Evolutionary conservation across 2,797 vertebrate species (phyloP).

Genomic region (Myripristis jacobus): DNA sequence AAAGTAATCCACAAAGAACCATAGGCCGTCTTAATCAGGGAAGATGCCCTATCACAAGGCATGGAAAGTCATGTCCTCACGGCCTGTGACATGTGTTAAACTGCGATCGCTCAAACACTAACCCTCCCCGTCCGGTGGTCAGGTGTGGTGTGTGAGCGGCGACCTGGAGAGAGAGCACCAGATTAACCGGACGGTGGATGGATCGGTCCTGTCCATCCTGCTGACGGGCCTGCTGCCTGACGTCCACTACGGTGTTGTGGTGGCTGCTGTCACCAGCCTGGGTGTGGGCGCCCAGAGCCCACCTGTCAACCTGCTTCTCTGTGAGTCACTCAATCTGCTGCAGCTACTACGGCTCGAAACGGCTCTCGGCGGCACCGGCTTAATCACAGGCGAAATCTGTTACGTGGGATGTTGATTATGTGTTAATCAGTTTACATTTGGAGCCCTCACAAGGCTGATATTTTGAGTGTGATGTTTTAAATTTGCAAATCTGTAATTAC

Average conservation of each 20-base stretch:
- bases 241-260: slow-evolving; percentile 85
- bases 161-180: slow-evolving; percentile 82
- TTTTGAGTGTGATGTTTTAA: slow-evolving; percentile 14
- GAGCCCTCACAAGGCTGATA: slow-evolving; percentile 1
- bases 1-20: slow-evolving; percentile 1
- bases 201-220: slow-evolving; percentile 85
- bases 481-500: slow-evolving; percentile 1
- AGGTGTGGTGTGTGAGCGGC: slow-evolving; percentile 94
- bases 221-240: slow-evolving; percentile 87
- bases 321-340: slow-evolving; percentile 85
- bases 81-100: not conserved
- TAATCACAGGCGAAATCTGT: slow-evolving; percentile 17
- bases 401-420: slow-evolving; percentile 2
- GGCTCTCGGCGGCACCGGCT: not conserved
- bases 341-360: slow-evolving; percentile 29
- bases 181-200: slow-evolving; percentile 91
- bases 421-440: slow-evolving; percentile 12
- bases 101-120: slow-evolving; percentile 5
- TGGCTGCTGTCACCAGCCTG: slow-evolving; percentile 90
- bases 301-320: slow-evolving; percentile 86
- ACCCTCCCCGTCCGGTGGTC: slow-evolving; percentile 11
- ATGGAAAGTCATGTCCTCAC: not conserved
- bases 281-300: slow-evolving; percentile 88
- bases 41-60: slow-evolving; percentile 3
- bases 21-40: not conserved